Percentiles rank a stretch among this genome's conserved stretches.
These are phyloP conservation scores for Neofelis nebulosa DNA, from an alignment of 2,113 vertebrate genomes.

Conservation along the genomic window DNA sequence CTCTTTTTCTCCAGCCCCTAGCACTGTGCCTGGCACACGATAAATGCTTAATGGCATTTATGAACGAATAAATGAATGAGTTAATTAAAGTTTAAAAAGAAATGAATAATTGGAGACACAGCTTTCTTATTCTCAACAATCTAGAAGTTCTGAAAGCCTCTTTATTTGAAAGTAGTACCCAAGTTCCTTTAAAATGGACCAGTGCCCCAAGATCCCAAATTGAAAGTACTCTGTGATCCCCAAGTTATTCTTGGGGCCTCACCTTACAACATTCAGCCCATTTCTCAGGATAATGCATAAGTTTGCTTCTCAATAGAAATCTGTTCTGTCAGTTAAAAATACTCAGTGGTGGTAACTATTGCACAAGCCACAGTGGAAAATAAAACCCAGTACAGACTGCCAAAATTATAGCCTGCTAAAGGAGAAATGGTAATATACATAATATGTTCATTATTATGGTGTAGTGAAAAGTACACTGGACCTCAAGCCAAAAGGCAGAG, in stretches of 20 bases:
- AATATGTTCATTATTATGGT: conserved; percentile 44
- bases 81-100: background rate
- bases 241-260: background rate
- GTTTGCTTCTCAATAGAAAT: conserved; percentile 58
- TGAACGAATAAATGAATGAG: background rate
- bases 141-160: conserved; percentile 21
- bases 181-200: background rate
- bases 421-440: conserved; percentile 29
- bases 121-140: background rate
- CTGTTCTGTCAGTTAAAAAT: conserved; percentile 58
- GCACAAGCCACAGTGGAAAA: conserved; percentile 54
- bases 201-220: background rate
- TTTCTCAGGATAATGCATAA: conserved; percentile 41
- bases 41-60: background rate
- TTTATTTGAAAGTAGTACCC: conserved; percentile 24
- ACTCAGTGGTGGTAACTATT: conserved; percentile 30
- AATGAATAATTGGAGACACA: background rate
- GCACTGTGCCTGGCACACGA: background rate
- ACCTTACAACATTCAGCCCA: background rate
- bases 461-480: conserved; percentile 24
- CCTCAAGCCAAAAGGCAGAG: background rate
- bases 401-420: conserved; percentile 58
- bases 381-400: conserved; percentile 40
- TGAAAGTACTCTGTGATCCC: background rate
- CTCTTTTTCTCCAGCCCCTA: background rate